These are phyloP conservation scores for Percopsis omiscomaycus DNA, from an alignment of 2,797 vertebrate species.

Conservation along the genomic window DNA sequence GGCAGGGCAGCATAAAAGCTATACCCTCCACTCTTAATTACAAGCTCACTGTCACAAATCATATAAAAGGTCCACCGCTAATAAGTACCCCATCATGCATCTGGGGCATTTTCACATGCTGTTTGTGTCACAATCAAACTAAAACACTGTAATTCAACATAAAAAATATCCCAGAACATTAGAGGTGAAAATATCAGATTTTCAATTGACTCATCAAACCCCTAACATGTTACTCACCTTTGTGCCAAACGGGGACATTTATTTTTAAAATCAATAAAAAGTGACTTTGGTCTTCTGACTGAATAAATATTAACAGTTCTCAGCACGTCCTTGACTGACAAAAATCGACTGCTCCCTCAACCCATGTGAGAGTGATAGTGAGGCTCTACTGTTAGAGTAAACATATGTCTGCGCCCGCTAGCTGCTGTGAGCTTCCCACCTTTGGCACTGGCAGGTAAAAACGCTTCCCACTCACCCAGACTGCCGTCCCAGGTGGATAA, in stretches of 20 bases:
- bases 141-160: constrained; percentile 52
- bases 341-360: constrained; percentile 54
- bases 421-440: constrained; percentile 55
- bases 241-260: constrained; percentile 9
- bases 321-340: constrained; percentile 60
- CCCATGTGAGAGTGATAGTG: constrained; percentile 18
- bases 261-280: constrained; percentile 51
- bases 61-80: neutral
- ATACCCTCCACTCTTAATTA: constrained; percentile 1
- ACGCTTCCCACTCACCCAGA: constrained; percentile 35
- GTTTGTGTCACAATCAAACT: constrained; percentile 41
- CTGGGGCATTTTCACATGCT: constrained; percentile 36
- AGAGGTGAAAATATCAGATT: too few species aligned
- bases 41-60: constrained; percentile 1
- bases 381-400: constrained; percentile 52
- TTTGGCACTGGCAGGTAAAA: constrained; percentile 48
- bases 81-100: constrained; percentile 43
- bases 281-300: constrained; percentile 62
- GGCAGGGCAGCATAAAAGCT: constrained; percentile 7
- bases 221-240: constrained; percentile 4
- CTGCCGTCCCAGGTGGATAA: constrained; percentile 60
- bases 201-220: too few species aligned
- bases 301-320: constrained; percentile 73
- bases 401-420: constrained; percentile 47
- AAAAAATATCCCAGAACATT: constrained; percentile 12